A percentile compares a stretch with the other conserved stretches of the same genome.
These are phyloP conservation scores for Dryoscopus gambensis DNA, from an alignment of 2,113 vertebrate species.

Conservation along the genomic window DNA sequence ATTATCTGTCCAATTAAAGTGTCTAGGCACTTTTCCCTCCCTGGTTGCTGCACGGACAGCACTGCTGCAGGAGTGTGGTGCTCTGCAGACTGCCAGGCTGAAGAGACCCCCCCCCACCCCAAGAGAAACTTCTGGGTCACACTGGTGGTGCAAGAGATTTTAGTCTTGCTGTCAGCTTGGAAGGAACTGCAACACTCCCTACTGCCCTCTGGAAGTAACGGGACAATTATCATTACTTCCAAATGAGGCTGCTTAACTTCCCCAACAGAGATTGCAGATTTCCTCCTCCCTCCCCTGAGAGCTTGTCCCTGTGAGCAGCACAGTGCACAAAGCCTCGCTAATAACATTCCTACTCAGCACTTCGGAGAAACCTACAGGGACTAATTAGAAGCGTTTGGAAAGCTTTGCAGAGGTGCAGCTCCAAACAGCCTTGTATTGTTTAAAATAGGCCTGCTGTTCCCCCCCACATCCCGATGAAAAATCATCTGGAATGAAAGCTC, in stretches of 20 bases:
- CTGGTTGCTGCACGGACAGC: background rate
- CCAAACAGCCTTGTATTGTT: background rate
- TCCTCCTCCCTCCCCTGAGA: background rate
- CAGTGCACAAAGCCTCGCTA: background rate
- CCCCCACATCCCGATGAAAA: background rate
- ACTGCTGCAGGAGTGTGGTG: background rate
- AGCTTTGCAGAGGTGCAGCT: background rate
- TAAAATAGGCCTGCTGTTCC: background rate
- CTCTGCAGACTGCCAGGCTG: background rate
- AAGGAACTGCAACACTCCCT: background rate
- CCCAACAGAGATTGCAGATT: background rate
- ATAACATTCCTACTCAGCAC: background rate
- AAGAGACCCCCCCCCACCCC: accelerated
- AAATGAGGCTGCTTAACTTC: background rate
- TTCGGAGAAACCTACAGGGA: background rate
- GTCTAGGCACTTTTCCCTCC: background rate
- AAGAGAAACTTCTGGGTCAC: background rate
- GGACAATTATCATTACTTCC: background rate
- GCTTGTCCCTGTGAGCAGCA: background rate
- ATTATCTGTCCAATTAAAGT: background rate
- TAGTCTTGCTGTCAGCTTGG: background rate
- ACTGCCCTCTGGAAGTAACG: background rate
- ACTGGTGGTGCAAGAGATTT: background rate
- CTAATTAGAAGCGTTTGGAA: background rate
- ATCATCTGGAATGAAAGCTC: background rate